Conservation (phyloP, 2,113 vertebrate genomes). For the Misgurnus anguillicaudatus region DNA sequence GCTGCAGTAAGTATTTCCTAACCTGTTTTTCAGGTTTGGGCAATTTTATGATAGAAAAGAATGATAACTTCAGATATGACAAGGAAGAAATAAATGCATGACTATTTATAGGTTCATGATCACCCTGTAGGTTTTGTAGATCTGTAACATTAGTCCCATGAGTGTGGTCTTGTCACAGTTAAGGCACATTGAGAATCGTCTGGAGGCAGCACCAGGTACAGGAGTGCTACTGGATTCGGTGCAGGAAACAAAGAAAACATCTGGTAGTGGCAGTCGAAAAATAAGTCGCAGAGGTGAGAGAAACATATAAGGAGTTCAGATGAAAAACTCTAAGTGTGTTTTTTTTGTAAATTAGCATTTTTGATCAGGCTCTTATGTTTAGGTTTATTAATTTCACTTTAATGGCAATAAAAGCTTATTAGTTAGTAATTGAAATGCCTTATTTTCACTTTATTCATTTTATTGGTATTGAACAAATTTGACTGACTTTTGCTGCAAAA, state of each 20-base stretch:
- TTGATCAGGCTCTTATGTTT: too few relatives aligned
- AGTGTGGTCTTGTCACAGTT: slow-evolving; percentile 72
- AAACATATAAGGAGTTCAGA: neutral
- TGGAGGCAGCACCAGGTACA: slow-evolving; percentile 82
- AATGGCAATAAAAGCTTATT: too few relatives aligned
- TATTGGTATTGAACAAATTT: too few relatives aligned
- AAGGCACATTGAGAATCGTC: slow-evolving; percentile 90
- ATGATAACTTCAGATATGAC: neutral
- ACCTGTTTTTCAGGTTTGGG: neutral
- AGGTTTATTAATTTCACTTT: too few relatives aligned
- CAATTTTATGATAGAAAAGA: neutral
- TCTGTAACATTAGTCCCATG: neutral
- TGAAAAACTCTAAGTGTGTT: too few relatives aligned
- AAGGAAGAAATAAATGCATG: too few relatives aligned
- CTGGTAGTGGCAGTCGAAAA: slow-evolving; percentile 71
- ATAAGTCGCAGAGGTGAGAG: slow-evolving; percentile 79
- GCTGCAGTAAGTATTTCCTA: slow-evolving; percentile 85
- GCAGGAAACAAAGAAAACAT: slow-evolving; percentile 85
- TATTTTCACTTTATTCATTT: too few relatives aligned
- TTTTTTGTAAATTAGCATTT: too few relatives aligned
- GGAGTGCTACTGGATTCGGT: slow-evolving; percentile 81
- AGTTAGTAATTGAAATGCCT: too few relatives aligned
- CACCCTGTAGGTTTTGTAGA: neutral
- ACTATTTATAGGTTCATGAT: too few relatives aligned
- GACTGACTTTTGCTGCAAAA: too few relatives aligned